A percentile compares a stretch with the other conserved stretches of the same genome.
Conservation (phyloP, 2,888 invertebrate genomes). For the Odontocolon sp. region DNA sequence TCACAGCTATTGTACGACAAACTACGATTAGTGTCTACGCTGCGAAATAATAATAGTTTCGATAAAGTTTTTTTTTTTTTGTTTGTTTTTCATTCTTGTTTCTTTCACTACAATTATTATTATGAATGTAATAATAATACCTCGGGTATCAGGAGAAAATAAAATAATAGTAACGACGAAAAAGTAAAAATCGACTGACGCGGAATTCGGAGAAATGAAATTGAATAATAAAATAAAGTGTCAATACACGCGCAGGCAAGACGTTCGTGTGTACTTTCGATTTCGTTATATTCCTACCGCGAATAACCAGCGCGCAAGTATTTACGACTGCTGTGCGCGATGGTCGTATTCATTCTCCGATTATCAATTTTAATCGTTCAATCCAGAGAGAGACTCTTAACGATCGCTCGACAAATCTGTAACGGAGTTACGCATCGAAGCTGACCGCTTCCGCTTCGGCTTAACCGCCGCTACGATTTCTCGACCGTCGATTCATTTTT, state of each 20-base stretch:
- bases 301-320: background rate
- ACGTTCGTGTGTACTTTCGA: conserved; percentile 12
- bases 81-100: background rate
- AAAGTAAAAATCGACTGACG: background rate
- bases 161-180: background rate
- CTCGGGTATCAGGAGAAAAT: conserved; percentile 15
- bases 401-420: background rate
- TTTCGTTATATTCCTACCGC: background rate
- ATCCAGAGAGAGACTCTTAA: no score
- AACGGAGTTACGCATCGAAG: conserved; percentile 38
- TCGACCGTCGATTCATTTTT: background rate
- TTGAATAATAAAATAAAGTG: background rate
- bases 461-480: conserved; percentile 24
- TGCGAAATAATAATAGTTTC: conserved; percentile 35
- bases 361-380: background rate
- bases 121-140: conserved; percentile 38
- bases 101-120: conserved; percentile 17
- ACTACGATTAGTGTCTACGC: conserved; percentile 46
- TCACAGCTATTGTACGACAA: conserved; percentile 78
- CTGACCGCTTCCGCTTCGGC: conserved; percentile 56
- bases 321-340: background rate
- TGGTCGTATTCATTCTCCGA: background rate
- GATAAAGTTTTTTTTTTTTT: conserved; percentile 19
- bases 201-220: background rate
- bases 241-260: conserved; percentile 8